Evolutionary conservation across 2,888 invertebrate genomes (phyloP), one percentile per base, ranked within the genome.

Genomic region (Zygothrica quintamaculata): DNA sequence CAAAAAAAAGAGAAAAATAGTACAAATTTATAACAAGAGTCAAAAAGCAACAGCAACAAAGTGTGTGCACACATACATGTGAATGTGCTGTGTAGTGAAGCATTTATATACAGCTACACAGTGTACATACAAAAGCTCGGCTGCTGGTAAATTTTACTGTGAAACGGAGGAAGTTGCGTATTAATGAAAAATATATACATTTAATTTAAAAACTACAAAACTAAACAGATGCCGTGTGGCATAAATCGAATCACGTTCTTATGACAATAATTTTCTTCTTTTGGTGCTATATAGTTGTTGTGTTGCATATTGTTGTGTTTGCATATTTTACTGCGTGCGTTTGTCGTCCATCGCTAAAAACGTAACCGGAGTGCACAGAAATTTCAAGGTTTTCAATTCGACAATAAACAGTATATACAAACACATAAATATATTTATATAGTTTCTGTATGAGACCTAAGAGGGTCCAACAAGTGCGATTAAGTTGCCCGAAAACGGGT

Each of bases 91-190:
- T 72, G 72, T 57, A 59, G 62, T 75, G 57, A 58, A 71, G 68
- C 50, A 50, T 43, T 65, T 37, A 62, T 31, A 31, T 40, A 44
- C 57, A 57, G 31, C 53, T 57, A 59, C 51, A 61, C 58, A 50
- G 57, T 59, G 52, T 55, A 55, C 53, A 57, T 57, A 62, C 57
- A 37, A 65, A 57, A 44, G 55, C 37, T 55, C 62, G 61, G 53
- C 51, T 60, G 76, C 82, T 82, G 85, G 87, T 87, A 84, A 82
- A 87, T 82, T 82, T 87, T 87, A 87, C 66, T 84, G 84, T 69
- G 67, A 67, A 74, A 51, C 67, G 53, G 72, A 71, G 85, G 66
- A 84, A 82, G 81, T 84, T 77, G 87, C 87, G 64, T 77, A 77
- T 86, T 77, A 77, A 74, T 74, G 67, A 80, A 75, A 65, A 65